Evolutionary conservation across 2,797 vertebrate genomes (phyloP).

Genomic region (Morus bassanus): DNA sequence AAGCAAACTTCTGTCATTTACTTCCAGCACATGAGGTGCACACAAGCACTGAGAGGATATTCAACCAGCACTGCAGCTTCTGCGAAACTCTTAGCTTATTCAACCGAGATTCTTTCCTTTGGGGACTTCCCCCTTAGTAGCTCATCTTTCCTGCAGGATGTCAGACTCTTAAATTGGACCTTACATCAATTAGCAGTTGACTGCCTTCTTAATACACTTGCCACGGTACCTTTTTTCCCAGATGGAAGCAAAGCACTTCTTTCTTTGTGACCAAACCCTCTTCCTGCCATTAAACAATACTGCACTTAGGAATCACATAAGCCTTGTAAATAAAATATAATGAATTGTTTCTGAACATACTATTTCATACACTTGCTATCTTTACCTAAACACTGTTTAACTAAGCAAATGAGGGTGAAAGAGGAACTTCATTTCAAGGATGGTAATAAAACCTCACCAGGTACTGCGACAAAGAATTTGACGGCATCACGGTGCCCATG

Average conservation of each 20-base stretch:
- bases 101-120: neutral
- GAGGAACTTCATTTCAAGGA: neutral
- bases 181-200: neutral
- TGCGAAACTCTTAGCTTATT: neutral
- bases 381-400: neutral
- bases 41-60: neutral
- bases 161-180: neutral
- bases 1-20: neutral
- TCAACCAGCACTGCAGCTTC: neutral
- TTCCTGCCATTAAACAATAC: neutral
- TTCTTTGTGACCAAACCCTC: neutral
- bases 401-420: neutral
- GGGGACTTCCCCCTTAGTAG: neutral
- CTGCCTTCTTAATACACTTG: neutral
- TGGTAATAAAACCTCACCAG: slow-evolving; percentile 76
- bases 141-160: neutral
- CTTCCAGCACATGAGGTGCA: neutral
- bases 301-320: neutral
- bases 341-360: neutral
- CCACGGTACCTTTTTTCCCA: neutral
- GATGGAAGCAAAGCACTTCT: neutral
- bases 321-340: neutral
- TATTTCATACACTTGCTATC: neutral
- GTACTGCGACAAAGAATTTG: slow-evolving; percentile 96
- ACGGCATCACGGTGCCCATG: slow-evolving; percentile 97